Evolutionary conservation across 2,113 vertebrate genomes (phyloP), one percentile per base, ranked within the genome.

Genomic region (Corydoras maculifer): DNA sequence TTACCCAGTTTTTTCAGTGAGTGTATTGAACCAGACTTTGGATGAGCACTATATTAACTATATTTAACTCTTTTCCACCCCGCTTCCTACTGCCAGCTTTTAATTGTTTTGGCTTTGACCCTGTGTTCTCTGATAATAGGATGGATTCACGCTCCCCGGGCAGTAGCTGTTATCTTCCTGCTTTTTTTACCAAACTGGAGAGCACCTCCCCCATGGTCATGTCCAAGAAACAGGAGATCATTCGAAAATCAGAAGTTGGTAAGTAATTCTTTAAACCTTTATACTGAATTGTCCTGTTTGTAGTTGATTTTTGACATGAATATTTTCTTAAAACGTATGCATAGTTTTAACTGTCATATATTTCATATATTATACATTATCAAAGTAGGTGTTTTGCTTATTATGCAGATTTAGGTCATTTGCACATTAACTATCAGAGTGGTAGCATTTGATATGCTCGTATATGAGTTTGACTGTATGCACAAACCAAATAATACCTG

Each of bases 151-250:
- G 94, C 65, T 98, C 96, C 61, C 96, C 96, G 0, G 94, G 94
- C 35, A 96, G 87, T 70, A 91, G 94, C 57, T 90, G 89, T 86
- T 99, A 98, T 84, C 86, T 96, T 83, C 97, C 96, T 63, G 90
- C 97, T 0, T 99, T 99, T 85, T 99, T 99, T 86, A 97, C 97
- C 82, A 99, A 98, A 81, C 91, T 98, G 76, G 95, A 99, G 87
- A 99, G 86, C 84, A 99, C 94, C 35, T 98, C 94, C 11, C 93
- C 93, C 50, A 98, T 98, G 94, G 96, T 99, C 74, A 92, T 94
- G 85, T 97, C 92, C 83, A 99, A 98, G 90, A 99, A 99, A 87
- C 96, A 99, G 88, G 97, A 99, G 89, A 98, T 99, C 88, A 94
- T 97, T 87, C 97, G 96, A 87, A 99, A 98, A 90, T 92, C 94